Conservation (phyloP, 30 jellyfish, hydroid and myxozoan genomes). For the Cassiopea xamachana region DNA sequence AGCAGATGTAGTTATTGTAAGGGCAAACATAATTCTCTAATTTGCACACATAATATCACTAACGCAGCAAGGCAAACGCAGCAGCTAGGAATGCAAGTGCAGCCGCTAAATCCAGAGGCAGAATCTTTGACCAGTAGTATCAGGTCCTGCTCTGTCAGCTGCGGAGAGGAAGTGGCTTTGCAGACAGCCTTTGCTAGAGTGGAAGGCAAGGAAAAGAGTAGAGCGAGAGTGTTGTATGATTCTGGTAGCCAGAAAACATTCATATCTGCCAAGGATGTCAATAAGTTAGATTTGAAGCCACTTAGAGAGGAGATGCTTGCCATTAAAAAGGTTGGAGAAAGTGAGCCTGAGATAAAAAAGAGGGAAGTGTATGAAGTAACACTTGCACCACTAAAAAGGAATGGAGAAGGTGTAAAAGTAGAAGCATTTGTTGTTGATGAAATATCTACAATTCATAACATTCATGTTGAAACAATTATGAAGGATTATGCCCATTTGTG, state of each 20-base stretch:
- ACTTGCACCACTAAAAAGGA: slow-evolving; percentile 17
- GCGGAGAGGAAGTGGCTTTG: slow-evolving; percentile 32
- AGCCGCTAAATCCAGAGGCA: background rate
- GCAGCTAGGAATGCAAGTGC: background rate
- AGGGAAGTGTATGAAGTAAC: slow-evolving; percentile 52
- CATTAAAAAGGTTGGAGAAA: slow-evolving; percentile 59
- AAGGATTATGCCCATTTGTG: slow-evolving; percentile 15
- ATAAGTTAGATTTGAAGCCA: slow-evolving; percentile 56
- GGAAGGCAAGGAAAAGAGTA: slow-evolving; percentile 12
- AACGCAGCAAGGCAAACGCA: background rate
- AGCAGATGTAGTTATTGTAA: slow-evolving; percentile 10
- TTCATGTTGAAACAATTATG: slow-evolving; percentile 44
- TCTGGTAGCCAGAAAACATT: slow-evolving; percentile 76
- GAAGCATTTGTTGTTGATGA: slow-evolving; percentile 70
- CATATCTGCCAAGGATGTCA: slow-evolving; percentile 44
- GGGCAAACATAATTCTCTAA: background rate
- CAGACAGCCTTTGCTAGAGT: slow-evolving; percentile 48
- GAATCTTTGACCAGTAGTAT: background rate
- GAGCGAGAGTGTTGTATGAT: slow-evolving; percentile 13
- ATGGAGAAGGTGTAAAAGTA: slow-evolving; percentile 17
- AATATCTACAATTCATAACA: slow-evolving; percentile 45
- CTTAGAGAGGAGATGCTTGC: slow-evolving; percentile 61
- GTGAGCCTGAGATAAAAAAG: slow-evolving; percentile 57
- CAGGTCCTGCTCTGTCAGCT: background rate
- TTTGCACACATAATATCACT: slow-evolving; percentile 2